Evolutionary conservation across 37 sponge, comb jelly and placozoan species (phyloP).

Genomic region (Ianthella basta): DNA sequence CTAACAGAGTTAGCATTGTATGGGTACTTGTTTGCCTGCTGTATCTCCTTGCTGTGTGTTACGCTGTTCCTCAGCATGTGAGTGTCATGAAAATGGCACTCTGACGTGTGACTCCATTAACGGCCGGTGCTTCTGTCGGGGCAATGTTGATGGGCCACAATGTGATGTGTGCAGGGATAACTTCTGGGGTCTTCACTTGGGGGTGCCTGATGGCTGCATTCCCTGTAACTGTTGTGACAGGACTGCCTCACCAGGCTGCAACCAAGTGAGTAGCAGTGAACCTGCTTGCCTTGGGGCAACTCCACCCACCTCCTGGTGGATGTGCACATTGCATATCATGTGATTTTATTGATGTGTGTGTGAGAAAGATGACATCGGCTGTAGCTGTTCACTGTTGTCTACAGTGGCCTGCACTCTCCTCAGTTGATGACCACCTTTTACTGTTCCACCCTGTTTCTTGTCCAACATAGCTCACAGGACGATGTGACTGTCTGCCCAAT

Average conservation of each 20-base stretch:
- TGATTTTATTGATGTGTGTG: neutral
- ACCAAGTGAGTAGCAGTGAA: neutral
- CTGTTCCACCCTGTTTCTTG: neutral
- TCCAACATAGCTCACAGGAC: conserved; percentile 57
- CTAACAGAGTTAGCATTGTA: no score
- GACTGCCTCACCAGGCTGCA: conserved; percentile 10
- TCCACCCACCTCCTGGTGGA: no score
- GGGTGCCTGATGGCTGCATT: conserved; percentile 33
- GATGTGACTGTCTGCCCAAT: conserved; percentile 70
- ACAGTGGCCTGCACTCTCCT: neutral
- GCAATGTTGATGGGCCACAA: conserved; percentile 35
- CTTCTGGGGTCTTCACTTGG: conserved; percentile 38
- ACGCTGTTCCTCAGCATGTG: conserved; percentile 3
- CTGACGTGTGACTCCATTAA: conserved; percentile 33
- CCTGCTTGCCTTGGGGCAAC: no score
- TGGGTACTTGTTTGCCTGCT: no score
- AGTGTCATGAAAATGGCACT: conserved; percentile 1
- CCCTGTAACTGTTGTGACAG: conserved; percentile 48
- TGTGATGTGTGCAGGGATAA: conserved; percentile 38
- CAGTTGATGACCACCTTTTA: neutral
- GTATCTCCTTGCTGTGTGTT: neutral
- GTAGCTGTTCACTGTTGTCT: neutral
- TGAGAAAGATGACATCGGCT: neutral
- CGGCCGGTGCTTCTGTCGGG: conserved; percentile 54
- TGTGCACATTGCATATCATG: no score